phyloP scores from a whole-genome alignment of 2,113 vertebrate genomes.

The Elephas maximus region DNA sequence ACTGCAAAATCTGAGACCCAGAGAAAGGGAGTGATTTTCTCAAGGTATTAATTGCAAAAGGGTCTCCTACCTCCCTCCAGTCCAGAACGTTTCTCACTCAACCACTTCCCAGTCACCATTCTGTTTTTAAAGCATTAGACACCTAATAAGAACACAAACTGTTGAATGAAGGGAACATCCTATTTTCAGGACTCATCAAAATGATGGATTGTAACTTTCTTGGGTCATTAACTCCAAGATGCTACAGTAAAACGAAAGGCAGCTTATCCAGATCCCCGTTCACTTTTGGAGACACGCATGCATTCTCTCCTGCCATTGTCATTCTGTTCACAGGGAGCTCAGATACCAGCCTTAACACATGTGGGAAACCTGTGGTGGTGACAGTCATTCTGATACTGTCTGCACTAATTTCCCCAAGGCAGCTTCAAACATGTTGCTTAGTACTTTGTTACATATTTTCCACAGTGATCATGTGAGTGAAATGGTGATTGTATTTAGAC shows the following conservation, averaged over 20 bases:
- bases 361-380: background rate
- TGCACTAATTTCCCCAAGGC: background rate
- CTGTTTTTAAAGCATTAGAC: background rate
- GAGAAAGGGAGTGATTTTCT: background rate
- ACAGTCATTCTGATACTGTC: background rate
- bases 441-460: background rate
- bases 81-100: background rate
- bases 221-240: background rate
- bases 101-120: background rate
- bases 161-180: background rate
- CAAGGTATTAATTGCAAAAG: background rate
- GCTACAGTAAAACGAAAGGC: background rate
- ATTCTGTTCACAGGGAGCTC: background rate
- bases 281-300: background rate
- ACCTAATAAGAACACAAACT: background rate
- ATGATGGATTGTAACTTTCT: slow-evolving; percentile 3
- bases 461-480: background rate
- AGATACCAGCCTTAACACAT: background rate
- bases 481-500: background rate
- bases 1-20: background rate
- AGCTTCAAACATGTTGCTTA: background rate
- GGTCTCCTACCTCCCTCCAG: background rate
- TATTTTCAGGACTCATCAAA: slow-evolving; percentile 8
- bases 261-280: background rate
- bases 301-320: background rate